Evolutionary conservation across 2,888 invertebrate genomes (phyloP).

Genomic region (Heliothis peltigera): DNA sequence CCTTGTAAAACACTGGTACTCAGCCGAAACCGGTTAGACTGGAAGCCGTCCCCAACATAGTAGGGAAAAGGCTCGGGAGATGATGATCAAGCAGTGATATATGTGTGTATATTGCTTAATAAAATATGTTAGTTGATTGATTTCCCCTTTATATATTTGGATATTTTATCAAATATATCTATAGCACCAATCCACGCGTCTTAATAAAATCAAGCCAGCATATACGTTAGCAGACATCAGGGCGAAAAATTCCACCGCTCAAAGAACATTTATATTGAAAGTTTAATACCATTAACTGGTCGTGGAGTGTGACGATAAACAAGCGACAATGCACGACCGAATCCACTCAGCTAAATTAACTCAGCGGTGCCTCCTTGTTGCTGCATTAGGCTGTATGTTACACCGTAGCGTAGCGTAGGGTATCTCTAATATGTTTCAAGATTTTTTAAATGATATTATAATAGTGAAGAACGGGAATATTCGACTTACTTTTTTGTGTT

Average conservation of each 20-base stretch:
- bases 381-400: slow-evolving; percentile 73
- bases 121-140: too few species aligned
- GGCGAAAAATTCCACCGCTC: slow-evolving; percentile 53
- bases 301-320: slow-evolving; percentile 83
- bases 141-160: too few species aligned
- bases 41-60: too few species aligned
- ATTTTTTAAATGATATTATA: too few species aligned
- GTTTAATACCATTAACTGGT: slow-evolving; percentile 88
- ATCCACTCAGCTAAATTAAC: slow-evolving; percentile 90
- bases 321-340: slow-evolving; percentile 87
- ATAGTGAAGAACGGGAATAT: too few species aligned
- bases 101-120: too few species aligned
- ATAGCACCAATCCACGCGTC: not conserved
- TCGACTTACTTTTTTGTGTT: too few species aligned
- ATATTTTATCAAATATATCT: not conserved
- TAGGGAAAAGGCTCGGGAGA: too few species aligned
- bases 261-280: slow-evolving; percentile 82
- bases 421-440: too few species aligned
- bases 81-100: too few species aligned
- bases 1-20: too few species aligned
- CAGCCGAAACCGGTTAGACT: too few species aligned
- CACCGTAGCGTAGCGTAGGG: slow-evolving; percentile 68
- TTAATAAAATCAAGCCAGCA: slow-evolving; percentile 15
- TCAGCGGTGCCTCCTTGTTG: slow-evolving; percentile 80
- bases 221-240: slow-evolving; percentile 30